Evolutionary conservation across 2,113 vertebrate species (phyloP), one percentile per base, ranked within the genome.

Genomic region (Circaetus cinerascens): DNA sequence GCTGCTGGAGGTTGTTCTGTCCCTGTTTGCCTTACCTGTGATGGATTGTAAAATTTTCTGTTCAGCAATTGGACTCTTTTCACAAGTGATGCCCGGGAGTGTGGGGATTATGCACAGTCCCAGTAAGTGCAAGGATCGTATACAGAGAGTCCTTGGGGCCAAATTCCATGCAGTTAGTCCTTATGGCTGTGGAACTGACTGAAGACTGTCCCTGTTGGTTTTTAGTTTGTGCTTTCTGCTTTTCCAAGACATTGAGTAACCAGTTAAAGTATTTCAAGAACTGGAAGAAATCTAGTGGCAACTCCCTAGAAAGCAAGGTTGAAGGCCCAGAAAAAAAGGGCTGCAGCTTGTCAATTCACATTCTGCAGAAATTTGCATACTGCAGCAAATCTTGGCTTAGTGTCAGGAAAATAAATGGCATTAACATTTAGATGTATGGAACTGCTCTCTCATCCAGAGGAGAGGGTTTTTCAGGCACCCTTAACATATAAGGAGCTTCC

Each of bases 361-460:
- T 83, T 96, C 90, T 97, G 95, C 94, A 96, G 90, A 59, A 88
- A 97, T 96, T 96, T 96, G 80, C 95, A 97, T 96, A 91, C 82
- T 96, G 95, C 83, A 74, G 95, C 88, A 91, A 50, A 50, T 73
- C 63, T 67, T 60, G 60, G 51, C 71, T 90, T 74, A 43, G 20
- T 87, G 62, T 75, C n/a, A 71, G 50, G 38, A 11, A 17, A 66
- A 69, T 74, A 92, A 67, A 21, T 17, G 22, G 5, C 62, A 73
- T 77, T 86, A 77, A 53, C 27, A 50, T 63, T 63, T 74, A 50
- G 9, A 63, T 57, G 7, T 48, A 32, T 76, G 38, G 74, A 90
- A 73, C 48, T 79, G 40, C 45, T 38, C 15, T 67, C 5, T 93
- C 13, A 48, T 51, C 27, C 16, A 50, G 17, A 79, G 13, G 21